A percentile compares a stretch with the other conserved stretches of the same genome.
Conservation (phyloP, 2,797 vertebrate species). For the Pterois miles region DNA sequence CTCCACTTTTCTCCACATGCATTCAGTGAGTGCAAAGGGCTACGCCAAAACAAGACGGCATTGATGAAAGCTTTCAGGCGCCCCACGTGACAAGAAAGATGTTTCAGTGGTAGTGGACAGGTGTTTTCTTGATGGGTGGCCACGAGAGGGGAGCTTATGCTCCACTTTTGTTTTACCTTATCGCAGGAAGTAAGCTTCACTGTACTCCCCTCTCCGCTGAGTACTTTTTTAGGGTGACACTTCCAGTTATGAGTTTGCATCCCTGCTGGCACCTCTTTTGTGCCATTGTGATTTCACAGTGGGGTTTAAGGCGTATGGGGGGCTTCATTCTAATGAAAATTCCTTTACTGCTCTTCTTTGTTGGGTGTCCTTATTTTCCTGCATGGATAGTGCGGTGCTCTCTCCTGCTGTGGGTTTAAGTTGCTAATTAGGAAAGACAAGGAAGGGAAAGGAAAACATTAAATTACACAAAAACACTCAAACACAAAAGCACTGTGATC, state of each 20-base stretch:
- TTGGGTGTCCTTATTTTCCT: constrained; percentile 81
- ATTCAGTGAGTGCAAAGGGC: constrained; percentile 69
- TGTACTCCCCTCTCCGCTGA: constrained; percentile 64
- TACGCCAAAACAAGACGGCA: constrained; percentile 77
- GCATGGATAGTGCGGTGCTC: constrained; percentile 75
- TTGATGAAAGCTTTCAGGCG: constrained; percentile 78
- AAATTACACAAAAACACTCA: constrained; percentile 66
- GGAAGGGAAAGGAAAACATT: constrained; percentile 70
- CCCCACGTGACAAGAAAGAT: constrained; percentile 69
- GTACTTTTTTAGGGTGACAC: constrained; percentile 73
- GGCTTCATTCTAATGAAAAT: constrained; percentile 90
- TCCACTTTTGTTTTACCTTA: constrained; percentile 49
- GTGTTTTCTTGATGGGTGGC: constrained; percentile 59
- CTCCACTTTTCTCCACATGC: constrained; percentile 59
- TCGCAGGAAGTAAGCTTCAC: constrained; percentile 57
- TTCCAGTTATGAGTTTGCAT: constrained; percentile 80
- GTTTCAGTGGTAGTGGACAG: constrained; percentile 66
- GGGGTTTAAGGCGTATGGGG: constrained; percentile 78
- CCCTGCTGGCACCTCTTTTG: constrained; percentile 75
- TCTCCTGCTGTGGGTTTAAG: constrained; percentile 86
- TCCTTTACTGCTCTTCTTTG: constrained; percentile 82
- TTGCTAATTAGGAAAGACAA: constrained; percentile 86
- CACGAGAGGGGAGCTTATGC: constrained; percentile 25
- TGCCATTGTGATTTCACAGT: constrained; percentile 83
- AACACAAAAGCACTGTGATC: constrained; percentile 38